Base-by-base conservation (phyloP, 2,797 vertebrate genomes). In the Sternotherus odoratus region DNA sequence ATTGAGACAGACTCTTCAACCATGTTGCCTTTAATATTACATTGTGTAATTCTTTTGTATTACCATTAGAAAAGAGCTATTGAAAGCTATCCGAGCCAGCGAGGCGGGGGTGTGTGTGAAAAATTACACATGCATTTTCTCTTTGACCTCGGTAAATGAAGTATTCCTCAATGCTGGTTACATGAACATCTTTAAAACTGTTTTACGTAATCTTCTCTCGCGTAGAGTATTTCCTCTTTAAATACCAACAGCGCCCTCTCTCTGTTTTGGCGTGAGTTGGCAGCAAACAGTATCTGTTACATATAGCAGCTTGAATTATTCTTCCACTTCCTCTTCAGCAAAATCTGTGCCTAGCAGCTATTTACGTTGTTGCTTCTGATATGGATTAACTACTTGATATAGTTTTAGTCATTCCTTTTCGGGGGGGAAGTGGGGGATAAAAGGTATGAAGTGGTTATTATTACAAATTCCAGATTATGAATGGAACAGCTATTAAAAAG, bases 81-180 rank as follows among this genome's bases (percentile, higher is more conserved):
- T 84, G 54, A 81, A 89, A 89, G 51, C 63, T 91, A 5, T 92
- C 39, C 50, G 85, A 88, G 50, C 69, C 94, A 96, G 87, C 56
- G 39, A n/a, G 75, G n/a, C 12, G 28, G 48, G 23, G 43, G 43
- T 5, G 43, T 5, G 43, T n/a, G 43, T 43, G 36, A 21, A 2
- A 28, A 89, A 93, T 91, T 90, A 85, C 46, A 82, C 49, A 72
- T 87, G 28, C 33, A 15, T 95, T 97, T 97, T 95, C 1, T 72
- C 77, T 95, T 87, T 54, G 51, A 96, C 93, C 81, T 97, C 66
- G 87, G 54, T 93, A 95, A 96, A 96, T 93, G 90, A 96, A 87
- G 81, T 85, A 66, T 87, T 79, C 86, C 87, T 84, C 1, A 2
- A 46, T 92, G 85, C 43, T 79, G 85, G 85, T 88, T 88, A 54